Evolutionary conservation across 1,140 invertebrate species (phyloP), one percentile per base, ranked within the genome.

Genomic region (Riptortus pedestris): DNA sequence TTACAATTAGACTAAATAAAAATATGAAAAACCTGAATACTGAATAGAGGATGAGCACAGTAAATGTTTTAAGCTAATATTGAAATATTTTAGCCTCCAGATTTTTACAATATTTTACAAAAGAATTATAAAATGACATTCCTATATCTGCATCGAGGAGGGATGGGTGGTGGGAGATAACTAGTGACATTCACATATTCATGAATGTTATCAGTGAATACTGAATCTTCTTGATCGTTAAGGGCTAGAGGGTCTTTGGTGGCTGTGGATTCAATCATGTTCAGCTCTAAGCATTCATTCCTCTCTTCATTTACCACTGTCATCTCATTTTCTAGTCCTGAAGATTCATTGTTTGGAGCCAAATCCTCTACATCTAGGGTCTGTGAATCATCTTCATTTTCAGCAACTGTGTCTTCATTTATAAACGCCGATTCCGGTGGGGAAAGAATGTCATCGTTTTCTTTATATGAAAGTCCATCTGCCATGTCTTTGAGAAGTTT

Each of bases 141-240:
- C 38, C 59, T 64, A 27, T 64, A 59, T 27, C 59, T 64, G 38
- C 24, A 59, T 59, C 57, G 33, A 16, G 63, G 55, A 18, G 63
- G 63, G 3, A 64, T 55, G n/a, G 63, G 63, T 24, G 63, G 63
- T 26, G 63, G 29, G 14, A 55, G 63, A 38, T 38, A 59, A 24
- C 55, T 22, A 52, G 63, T 59, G 16, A 64, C 55, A 55, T 64
- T 64, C 20, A 59, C 55, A 48, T 64, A 64, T 28, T 63, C 61
- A 22, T 62, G 60, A 11, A 45, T 47, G 2, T 48, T 28, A 38
- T 28, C 29, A 26, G 48, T 18, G 20, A 45, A 47, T 28, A 51
- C 61, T 18, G 33, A 26, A 26, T 63, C 43, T 16, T 24, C 45
- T 20, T 60, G 28, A 7, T 51, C 45, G 9, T 48, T 28, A 48